Conservation (phyloP, 2,888 invertebrate species). For the Pyrochroa serraticornis region DNA sequence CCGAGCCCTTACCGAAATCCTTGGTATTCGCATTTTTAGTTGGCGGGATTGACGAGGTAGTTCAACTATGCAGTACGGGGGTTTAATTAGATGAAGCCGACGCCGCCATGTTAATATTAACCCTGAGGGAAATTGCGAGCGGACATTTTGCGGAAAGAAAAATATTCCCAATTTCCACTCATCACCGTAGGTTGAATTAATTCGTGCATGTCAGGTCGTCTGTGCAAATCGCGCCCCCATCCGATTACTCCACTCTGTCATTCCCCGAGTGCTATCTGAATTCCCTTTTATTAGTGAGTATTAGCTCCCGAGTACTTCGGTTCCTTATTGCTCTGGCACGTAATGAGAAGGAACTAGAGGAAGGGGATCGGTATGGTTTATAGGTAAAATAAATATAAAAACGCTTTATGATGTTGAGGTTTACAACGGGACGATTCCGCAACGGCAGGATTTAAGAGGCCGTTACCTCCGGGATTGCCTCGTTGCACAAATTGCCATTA, state of each 20-base stretch:
- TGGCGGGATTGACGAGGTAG: constrained; percentile 37
- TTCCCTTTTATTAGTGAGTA: constrained; percentile 37
- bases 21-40: constrained; percentile 10
- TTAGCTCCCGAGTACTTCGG: constrained; percentile 30
- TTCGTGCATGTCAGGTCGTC: constrained; percentile 42
- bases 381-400: constrained; percentile 23
- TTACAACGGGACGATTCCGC: constrained; percentile 17
- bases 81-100: constrained; percentile 51
- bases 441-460: constrained; percentile 10
- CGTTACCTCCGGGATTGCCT: constrained; percentile 15
- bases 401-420: constrained; percentile 18
- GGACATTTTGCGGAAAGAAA: constrained; percentile 52
- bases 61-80: constrained; percentile 45
- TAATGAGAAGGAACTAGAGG: constrained; percentile 34
- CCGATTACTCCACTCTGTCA: constrained; percentile 38
- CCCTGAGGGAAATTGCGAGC: constrained; percentile 52
- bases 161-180: constrained; percentile 51
- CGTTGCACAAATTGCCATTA: constrained; percentile 21
- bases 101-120: constrained; percentile 49
- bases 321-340: constrained; percentile 33
- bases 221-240: constrained; percentile 31
- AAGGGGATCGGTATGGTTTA: constrained; percentile 4
- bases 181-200: constrained; percentile 49
- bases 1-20: constrained; percentile 2
- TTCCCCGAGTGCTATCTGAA: constrained; percentile 34